A percentile compares a stretch with the other conserved stretches of the same genome.
Conservation (phyloP, 2,888 invertebrate genomes). For the Pycnomerus fuliginosus region DNA sequence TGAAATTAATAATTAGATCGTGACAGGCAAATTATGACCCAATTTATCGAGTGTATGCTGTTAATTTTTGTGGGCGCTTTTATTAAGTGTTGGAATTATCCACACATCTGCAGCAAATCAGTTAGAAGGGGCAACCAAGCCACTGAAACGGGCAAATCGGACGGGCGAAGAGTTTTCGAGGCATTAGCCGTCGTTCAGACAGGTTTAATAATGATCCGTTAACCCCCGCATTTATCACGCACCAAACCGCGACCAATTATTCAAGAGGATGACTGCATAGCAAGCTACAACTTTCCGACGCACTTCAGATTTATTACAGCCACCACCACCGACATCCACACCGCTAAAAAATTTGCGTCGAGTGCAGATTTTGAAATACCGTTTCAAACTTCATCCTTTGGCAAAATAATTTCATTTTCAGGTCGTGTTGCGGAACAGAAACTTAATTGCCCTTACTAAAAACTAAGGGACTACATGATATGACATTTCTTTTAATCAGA, state of each 20-base stretch:
- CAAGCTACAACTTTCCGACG: conserved; percentile 33
- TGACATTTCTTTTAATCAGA: too few species aligned
- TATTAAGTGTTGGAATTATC: conserved; percentile 8
- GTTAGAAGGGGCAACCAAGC: conserved; percentile 5
- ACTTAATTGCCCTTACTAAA: too few species aligned
- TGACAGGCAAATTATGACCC: conserved; percentile 9
- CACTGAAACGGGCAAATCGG: conserved; percentile 11
- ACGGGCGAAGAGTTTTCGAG: conserved; percentile 8
- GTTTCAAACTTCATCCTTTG: too few species aligned
- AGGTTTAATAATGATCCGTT: conserved; percentile 42
- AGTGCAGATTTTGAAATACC: too few species aligned
- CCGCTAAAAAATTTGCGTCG: too few species aligned
- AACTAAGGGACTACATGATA: too few species aligned
- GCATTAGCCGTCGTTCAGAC: conserved; percentile 25
- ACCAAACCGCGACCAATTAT: conserved; percentile 41
- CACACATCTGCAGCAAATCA: conserved; percentile 14
- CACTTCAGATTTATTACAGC: conserved; percentile 32
- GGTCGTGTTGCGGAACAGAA: too few species aligned
- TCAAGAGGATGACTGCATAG: conserved; percentile 37
- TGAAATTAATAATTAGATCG: conserved; percentile 9
- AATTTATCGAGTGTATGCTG: conserved; percentile 5
- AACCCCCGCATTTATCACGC: conserved; percentile 40
- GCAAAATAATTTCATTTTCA: too few species aligned
- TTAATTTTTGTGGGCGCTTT: conserved; percentile 7
- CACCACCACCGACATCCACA: too few species aligned